Base-by-base conservation (phyloP, 2,797 vertebrate genomes). In the Eidolon dupreanum region DNA sequence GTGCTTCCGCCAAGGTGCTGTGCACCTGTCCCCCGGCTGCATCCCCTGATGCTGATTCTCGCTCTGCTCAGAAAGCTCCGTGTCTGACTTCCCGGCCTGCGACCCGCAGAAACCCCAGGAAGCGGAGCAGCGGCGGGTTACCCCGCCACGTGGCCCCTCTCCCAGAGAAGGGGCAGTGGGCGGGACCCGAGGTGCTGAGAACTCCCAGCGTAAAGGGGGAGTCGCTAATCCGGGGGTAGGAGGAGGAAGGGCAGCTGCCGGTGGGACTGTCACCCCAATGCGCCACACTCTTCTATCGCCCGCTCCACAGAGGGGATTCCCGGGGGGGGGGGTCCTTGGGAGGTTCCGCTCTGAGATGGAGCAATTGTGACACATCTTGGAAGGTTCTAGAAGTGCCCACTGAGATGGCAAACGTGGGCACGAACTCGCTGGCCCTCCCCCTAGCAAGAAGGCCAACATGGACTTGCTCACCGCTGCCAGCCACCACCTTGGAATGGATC, bases 261-360 rank as follows among this genome's bases (percentile, higher is more conserved):
- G 43, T 19, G 24, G 17, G 66, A 4, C 9, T 33, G 6, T 66
- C 20, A 26, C n/a, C 26, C 26, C 5, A 3, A 5, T 0, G 2
- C 15, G 26, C 24, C 71, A 46, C 43, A 6, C 4, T 16, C 22
- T 55, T 49, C 20, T 41, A 68, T 8, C 28, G 19, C 31, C 20
- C 2, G 0, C 26, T 41, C 49, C 33, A 33, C 7, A 36, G 2
- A 73, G 71, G 63, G 24, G 8, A 33, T 70, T 41, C 43, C 7
- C 46, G 1, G 13, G 4, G 24, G 0, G 13, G 4, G 24, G 12
- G 3, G 13, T 55, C 41, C 75, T 53, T 3, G 28, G 22, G 17
- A 7, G 41, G 2, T 51, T 95, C 78, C 73, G 31, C 26, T 70
- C 11, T 59, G 19, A 73, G 6, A 66, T 31, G 36, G 55, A 66